Percentiles rank a stretch among this genome's conserved stretches.
Evolutionary conservation across 2,888 invertebrate genomes (phyloP).

Genomic region (Heliconius aoede): DNA sequence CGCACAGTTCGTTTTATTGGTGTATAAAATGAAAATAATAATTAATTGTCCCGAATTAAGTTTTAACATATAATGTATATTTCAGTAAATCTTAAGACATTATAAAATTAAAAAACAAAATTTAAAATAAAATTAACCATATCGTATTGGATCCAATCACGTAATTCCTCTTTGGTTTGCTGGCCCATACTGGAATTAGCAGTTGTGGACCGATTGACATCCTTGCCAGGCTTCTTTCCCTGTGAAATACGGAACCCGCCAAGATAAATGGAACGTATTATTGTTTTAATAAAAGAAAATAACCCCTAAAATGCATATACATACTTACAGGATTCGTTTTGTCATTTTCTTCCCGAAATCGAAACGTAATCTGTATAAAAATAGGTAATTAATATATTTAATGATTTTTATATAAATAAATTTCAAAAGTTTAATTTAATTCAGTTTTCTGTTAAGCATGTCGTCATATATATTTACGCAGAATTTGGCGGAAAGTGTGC

Average conservation of each 20-base stretch:
- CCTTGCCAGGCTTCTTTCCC: conserved; percentile 54
- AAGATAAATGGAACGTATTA: too few relatives aligned
- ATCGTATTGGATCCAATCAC: conserved; percentile 67
- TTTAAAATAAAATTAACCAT: conserved; percentile 51
- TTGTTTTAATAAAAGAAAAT: background rate
- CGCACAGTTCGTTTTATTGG: too few relatives aligned
- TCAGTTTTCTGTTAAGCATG: too few relatives aligned
- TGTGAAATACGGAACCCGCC: conserved; percentile 28
- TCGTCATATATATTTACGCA: too few relatives aligned
- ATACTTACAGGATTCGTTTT: conserved; percentile 54
- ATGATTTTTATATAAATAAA: too few relatives aligned
- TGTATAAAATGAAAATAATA: too few relatives aligned
- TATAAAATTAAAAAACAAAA: background rate
- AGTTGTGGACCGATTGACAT: conserved; percentile 43
- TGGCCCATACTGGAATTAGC: conserved; percentile 36
- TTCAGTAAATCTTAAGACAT: background rate
- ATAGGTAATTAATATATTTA: background rate
- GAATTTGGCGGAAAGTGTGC: too few relatives aligned
- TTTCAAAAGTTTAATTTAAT: too few relatives aligned
- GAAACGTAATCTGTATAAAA: conserved; percentile 60
- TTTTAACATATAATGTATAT: too few relatives aligned
- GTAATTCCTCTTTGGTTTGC: conserved; percentile 63
- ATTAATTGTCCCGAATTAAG: too few relatives aligned
- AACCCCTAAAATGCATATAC: background rate
- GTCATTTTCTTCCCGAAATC: conserved; percentile 63